These are phyloP conservation scores for Hyles vespertilio DNA, from an alignment of 1,140 invertebrate genomes.

Conservation along the genomic window DNA sequence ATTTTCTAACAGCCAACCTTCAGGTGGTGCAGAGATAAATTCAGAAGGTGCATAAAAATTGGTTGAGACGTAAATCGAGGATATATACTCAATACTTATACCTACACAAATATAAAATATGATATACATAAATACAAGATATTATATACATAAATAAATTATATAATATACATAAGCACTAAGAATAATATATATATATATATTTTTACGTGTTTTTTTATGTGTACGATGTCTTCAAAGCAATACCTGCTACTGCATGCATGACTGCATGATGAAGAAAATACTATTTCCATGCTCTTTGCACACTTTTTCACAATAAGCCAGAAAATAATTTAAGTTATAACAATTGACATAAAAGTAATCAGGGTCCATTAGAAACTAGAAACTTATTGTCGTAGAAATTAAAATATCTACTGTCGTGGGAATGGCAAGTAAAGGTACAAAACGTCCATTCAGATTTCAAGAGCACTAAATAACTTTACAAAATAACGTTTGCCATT, in stretches of 20 bases:
- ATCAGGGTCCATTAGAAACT: slow-evolving; percentile 22
- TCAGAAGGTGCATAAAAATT: too few relatives aligned
- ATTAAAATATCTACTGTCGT: slow-evolving; percentile 26
- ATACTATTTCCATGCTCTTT: not conserved
- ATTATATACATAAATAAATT: too few relatives aligned
- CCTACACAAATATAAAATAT: too few relatives aligned
- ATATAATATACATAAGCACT: too few relatives aligned
- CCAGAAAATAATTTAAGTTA: slow-evolving; percentile 2
- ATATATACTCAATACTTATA: too few relatives aligned
- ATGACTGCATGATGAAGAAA: not conserved
- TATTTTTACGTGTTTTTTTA: too few relatives aligned
- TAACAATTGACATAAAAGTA: slow-evolving; percentile 41
- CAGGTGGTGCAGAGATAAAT: too few relatives aligned
- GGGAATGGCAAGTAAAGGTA: slow-evolving; percentile 38
- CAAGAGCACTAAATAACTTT: not conserved
- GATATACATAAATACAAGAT: too few relatives aligned
- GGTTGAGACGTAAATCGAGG: too few relatives aligned
- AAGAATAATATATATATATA: too few relatives aligned
- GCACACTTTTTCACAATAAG: slow-evolving; percentile 8
- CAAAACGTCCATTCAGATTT: not conserved
- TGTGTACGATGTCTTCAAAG: not conserved
- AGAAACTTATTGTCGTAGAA: slow-evolving; percentile 44
- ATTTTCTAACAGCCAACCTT: too few relatives aligned
- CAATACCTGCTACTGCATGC: not conserved
- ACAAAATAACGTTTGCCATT: too few relatives aligned